Base-by-base conservation (phyloP, 2,888 invertebrate genomes). In the Polymixis flavicincta region DNA sequence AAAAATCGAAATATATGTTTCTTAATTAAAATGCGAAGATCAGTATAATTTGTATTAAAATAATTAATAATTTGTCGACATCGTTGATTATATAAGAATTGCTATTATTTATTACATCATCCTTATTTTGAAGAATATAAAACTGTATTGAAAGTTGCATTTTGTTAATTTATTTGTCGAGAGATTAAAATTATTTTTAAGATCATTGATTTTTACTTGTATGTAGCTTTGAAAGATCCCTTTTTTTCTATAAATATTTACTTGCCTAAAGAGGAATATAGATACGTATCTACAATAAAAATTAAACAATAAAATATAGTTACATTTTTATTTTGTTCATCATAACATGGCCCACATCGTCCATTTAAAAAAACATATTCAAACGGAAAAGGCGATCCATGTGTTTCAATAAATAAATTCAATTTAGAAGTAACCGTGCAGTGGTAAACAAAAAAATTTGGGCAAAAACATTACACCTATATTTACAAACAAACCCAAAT, bases 331-430 rank as follows among this genome's bases (percentile, higher is more conserved):
- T 90, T 93, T 92, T 90, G 91, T 92, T 92, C 90, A 85, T 85
- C 90, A 84, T 84, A 89, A 88, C 92, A 96, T 96, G 96, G 95
- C 85, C 89, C 84, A 92, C 95, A 87, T 96, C 95, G 96, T 96
- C 96, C 96, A 96, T 95, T 94, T 90, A 92, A 96, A 92, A 96
- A 94, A 84, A 76, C 69, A 70, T 74, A 76, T 94, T 96, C 95
- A 93, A 94, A 96, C 96, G 96, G 94, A 96, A 96, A 96, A 96
- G 96, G 96, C 89, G 88, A 82, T 90, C 95, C 96, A 96, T 96
- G 89, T 70, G 75, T 83, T 89, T 90, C 89, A 96, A 96, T 95
- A 95, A 96, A 95, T 96, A 95, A 86, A 88, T 88, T 91, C 85
- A 80, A 89, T 90, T 86, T 72, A 84, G 88, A 87, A 87, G 85